phyloP scores from a whole-genome alignment of 1,140 invertebrate genomes.

The Mya arenaria region DNA sequence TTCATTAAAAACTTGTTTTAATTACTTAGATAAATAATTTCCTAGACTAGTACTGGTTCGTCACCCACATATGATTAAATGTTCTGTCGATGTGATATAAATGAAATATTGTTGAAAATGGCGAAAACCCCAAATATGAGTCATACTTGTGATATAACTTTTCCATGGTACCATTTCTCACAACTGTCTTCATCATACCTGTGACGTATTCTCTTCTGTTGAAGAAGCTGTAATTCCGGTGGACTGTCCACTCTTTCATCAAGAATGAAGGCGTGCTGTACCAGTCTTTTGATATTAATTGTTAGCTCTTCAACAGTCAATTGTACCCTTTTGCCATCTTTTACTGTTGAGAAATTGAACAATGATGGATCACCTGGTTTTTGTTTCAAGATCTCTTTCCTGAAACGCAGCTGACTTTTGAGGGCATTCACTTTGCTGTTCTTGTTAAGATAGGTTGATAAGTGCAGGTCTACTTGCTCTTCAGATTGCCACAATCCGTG shows the following conservation, averaged over 20 bases:
- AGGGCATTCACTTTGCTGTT: constrained; percentile 1
- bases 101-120: too few species aligned
- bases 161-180: constrained; percentile 8
- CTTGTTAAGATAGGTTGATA: not conserved
- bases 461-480: constrained; percentile 1
- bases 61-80: too few species aligned
- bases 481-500: not conserved
- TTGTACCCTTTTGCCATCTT: not conserved
- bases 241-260: constrained; percentile 1
- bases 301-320: not conserved
- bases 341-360: not conserved
- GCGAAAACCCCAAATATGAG: too few species aligned
- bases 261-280: not conserved
- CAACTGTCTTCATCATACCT: not conserved
- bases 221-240: not conserved
- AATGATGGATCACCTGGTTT: not conserved
- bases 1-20: too few species aligned
- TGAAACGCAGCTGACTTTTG: not conserved
- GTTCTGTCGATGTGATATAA: too few species aligned
- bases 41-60: too few species aligned
- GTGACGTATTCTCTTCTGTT: not conserved
- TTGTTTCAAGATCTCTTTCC: not conserved
- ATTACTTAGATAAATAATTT: too few species aligned
- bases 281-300: not conserved
- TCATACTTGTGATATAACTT: constrained; percentile 18